Conservation (phyloP, 64 coral and sea anemone species). For the Astreopora myriophthalma region DNA sequence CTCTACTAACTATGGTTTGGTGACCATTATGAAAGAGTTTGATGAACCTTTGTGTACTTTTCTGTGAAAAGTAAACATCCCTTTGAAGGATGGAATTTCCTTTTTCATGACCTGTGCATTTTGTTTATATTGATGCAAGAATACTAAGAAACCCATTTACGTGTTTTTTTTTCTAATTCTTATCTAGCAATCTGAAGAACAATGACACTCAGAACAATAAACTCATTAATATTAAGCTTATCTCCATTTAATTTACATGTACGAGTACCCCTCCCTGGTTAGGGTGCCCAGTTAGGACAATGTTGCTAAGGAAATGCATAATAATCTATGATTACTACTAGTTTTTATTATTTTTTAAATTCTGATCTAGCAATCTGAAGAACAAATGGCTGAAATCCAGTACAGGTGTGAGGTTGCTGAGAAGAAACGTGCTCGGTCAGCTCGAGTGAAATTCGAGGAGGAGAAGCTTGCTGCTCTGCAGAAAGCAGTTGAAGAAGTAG, state of each 20-base stretch:
- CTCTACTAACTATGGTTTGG: too few species aligned
- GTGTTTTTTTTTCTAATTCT: not conserved
- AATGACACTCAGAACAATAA: too few species aligned
- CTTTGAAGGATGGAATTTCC: too few species aligned
- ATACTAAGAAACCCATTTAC: too few species aligned
- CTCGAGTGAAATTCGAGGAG: conserved; percentile 63
- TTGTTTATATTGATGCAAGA: not conserved
- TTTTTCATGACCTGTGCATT: not conserved
- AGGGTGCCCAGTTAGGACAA: too few species aligned
- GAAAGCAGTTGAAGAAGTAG: conserved; percentile 66
- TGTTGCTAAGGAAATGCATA: not conserved
- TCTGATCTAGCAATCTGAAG: conserved; percentile 71
- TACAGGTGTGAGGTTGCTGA: conserved; percentile 95
- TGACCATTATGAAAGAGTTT: too few species aligned
- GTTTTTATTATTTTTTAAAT: not conserved
- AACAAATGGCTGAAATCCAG: conserved; percentile 90
- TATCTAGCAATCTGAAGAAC: conserved; percentile 70
- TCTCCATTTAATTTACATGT: too few species aligned
- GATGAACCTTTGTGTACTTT: too few species aligned
- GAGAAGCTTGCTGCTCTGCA: conserved; percentile 74
- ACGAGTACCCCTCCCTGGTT: too few species aligned
- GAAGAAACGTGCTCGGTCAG: conserved; percentile 87
- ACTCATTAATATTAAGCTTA: too few species aligned
- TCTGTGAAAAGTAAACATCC: too few species aligned
- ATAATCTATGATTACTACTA: too few species aligned